These are phyloP conservation scores for Pemphredon lugubris DNA, from an alignment of 2,888 invertebrate species.

Conservation along the genomic window DNA sequence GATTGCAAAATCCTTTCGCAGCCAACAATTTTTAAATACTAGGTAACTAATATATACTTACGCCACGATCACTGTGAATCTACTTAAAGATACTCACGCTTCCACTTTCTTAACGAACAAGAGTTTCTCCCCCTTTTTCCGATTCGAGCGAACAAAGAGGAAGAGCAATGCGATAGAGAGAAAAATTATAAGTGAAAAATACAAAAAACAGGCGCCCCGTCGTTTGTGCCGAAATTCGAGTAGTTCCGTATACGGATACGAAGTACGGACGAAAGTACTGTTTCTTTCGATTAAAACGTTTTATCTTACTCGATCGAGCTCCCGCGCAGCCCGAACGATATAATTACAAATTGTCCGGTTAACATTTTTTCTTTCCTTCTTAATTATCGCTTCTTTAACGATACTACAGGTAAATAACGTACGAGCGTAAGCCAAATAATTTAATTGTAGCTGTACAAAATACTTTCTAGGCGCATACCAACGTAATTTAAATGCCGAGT, in stretches of 20 bases:
- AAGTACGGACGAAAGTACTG: neutral
- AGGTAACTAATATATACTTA: slow-evolving; percentile 48
- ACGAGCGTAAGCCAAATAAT: slow-evolving; percentile 10
- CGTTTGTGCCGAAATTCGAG: neutral
- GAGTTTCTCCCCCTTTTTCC: slow-evolving; percentile 13
- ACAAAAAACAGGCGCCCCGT: no score
- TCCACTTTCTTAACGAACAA: slow-evolving; percentile 49
- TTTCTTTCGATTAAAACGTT: neutral
- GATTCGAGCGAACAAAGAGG: no score
- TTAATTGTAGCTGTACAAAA: slow-evolving; percentile 32
- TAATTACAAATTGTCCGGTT: slow-evolving; percentile 8
- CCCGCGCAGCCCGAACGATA: neutral
- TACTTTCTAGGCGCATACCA: slow-evolving; percentile 20
- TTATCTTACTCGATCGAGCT: slow-evolving; percentile 5
- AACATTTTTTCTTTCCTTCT: slow-evolving; percentile 11
- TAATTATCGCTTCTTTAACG: slow-evolving; percentile 11
- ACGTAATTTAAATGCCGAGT: no score
- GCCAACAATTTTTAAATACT: slow-evolving; percentile 59
- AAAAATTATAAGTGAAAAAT: no score
- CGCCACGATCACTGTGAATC: slow-evolving; percentile 50
- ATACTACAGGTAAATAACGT: slow-evolving; percentile 2
- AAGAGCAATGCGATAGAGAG: neutral
- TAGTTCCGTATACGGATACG: neutral
- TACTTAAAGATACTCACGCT: slow-evolving; percentile 57
- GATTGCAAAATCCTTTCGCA: slow-evolving; percentile 36